Evolutionary conservation across 2,113 vertebrate species (phyloP), one percentile per base, ranked within the genome.

Genomic region (Caranx melampygus): DNA sequence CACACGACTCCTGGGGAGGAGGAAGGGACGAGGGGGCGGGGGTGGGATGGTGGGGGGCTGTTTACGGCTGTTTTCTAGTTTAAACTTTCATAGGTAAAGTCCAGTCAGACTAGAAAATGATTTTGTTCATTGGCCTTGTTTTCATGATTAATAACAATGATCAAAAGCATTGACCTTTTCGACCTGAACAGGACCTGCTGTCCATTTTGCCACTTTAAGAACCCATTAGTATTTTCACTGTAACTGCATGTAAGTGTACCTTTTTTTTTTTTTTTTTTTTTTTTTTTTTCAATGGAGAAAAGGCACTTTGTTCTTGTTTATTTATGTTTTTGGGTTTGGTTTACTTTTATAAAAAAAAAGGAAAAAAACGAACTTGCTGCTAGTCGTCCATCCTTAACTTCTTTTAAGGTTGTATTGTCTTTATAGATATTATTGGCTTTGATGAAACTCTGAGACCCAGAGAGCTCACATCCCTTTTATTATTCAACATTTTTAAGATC

Each of bases 401-500:
- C 33, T 78, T 86, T 88, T 75, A 51, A 86, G 16, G 81, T 87
- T 88, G 52, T 67, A 76, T 82, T 78, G 67, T 89, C 82, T 88
- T 85, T 82, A 64, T 77, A 85, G 57, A 75, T 83, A 81, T 80
- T 85, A 81, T 80, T 85, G 87, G 64, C 77, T 73, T 80, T 83
- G 86, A 78, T 58, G 75, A 75, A 75, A 92, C 61, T 51, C 35
- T 57, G 74, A 86, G 70, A 65, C 75, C 64, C 60, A 72, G 72
- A 89, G 72, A 82, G 67, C 75, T 81, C 77, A 66, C 87, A 81
- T 85, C 84, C 75, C 86, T 91, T 89, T 93, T 91, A 87, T 87
- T 87, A 90, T 88, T 83, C 73, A 84, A 86, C 66, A 83, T 94
- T 94, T 95, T 90, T 93, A 90, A 91, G 87, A 79, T 87, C 62